Conservation (phyloP, 2,888 invertebrate genomes). For the Philopedon plagiatum region DNA sequence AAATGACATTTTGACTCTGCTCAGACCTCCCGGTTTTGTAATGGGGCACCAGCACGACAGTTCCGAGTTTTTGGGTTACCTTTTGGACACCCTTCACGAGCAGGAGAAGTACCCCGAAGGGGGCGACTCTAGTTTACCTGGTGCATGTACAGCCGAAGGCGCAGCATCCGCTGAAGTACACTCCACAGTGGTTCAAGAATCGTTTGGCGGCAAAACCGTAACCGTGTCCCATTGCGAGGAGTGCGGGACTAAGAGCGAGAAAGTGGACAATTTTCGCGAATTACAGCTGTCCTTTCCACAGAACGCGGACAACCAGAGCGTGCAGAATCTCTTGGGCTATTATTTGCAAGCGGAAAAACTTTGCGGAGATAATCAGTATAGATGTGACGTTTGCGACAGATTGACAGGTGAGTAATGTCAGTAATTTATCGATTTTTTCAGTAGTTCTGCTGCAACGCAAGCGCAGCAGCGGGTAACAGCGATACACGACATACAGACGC, state of each 20-base stretch:
- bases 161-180: constrained; percentile 59
- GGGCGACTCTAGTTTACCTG: neutral
- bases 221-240: constrained; percentile 82
- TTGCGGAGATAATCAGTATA: constrained; percentile 86
- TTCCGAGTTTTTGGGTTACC: constrained; percentile 86
- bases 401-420: constrained; percentile 68
- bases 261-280: constrained; percentile 85
- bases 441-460: too few relatives aligned
- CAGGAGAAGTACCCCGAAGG: constrained; percentile 71
- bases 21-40: constrained; percentile 84
- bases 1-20: constrained; percentile 78
- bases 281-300: constrained; percentile 82
- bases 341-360: constrained; percentile 85
- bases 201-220: constrained; percentile 83
- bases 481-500: too few relatives aligned
- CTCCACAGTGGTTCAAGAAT: constrained; percentile 75
- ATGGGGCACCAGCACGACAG: constrained; percentile 89
- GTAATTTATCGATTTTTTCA: too few relatives aligned
- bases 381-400: constrained; percentile 82
- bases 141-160: constrained; percentile 35
- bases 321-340: constrained; percentile 84
- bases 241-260: constrained; percentile 81
- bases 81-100: constrained; percentile 82
- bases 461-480: too few relatives aligned
- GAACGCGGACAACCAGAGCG: constrained; percentile 72